Evolutionary conservation across 2,888 invertebrate genomes (phyloP).

Genomic region (Synanthedon myopaeformis): DNA sequence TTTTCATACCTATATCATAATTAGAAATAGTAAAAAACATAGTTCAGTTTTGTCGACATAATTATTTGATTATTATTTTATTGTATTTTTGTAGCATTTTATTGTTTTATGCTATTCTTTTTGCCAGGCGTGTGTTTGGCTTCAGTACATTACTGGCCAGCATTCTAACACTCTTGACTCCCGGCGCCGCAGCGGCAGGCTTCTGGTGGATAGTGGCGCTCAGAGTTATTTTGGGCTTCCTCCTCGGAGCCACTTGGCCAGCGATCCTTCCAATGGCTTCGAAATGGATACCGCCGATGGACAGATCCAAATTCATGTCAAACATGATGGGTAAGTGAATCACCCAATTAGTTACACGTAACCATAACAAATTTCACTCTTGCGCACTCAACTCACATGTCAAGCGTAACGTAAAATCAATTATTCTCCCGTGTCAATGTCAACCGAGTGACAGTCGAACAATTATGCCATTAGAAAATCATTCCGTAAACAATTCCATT

Average conservation of each 20-base stretch:
- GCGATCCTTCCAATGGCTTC: constrained; percentile 94
- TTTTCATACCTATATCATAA: too few species aligned
- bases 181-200: constrained; percentile 78
- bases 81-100: too few species aligned
- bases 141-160: constrained; percentile 88
- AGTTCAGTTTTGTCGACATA: too few species aligned
- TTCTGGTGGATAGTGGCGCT: constrained; percentile 78
- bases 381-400: too few species aligned
- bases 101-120: too few species aligned
- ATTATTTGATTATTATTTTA: too few species aligned
- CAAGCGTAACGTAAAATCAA: neutral
- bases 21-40: too few species aligned
- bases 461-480: constrained; percentile 5
- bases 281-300: constrained; percentile 94
- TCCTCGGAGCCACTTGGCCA: constrained; percentile 92
- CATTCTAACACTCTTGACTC: constrained; percentile 83
- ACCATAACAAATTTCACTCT: neutral
- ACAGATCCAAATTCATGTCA: constrained; percentile 92
- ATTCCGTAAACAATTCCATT: constrained; percentile 6
- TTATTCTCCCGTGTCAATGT: neutral
- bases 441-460: neutral
- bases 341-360: neutral
- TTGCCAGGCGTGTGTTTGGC: constrained; percentile 79
- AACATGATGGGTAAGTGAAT: constrained; percentile 85
- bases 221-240: constrained; percentile 80